phyloP scores from a whole-genome alignment of 2,113 vertebrate species.

The Ameiurus melas region DNA sequence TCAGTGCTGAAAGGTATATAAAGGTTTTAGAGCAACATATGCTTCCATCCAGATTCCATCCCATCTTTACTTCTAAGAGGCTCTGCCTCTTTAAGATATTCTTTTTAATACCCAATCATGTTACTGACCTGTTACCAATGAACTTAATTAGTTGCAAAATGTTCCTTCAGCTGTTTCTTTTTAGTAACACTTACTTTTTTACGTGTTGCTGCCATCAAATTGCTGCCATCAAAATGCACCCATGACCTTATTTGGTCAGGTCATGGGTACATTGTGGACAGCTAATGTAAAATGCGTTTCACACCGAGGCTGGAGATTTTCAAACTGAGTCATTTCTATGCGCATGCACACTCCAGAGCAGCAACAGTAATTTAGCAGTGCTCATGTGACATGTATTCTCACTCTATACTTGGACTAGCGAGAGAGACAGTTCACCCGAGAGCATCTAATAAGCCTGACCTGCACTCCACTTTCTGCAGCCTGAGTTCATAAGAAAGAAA shows the following conservation, averaged over 20 bases:
- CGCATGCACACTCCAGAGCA: neutral
- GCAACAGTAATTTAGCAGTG: neutral
- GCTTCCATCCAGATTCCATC: too few species aligned
- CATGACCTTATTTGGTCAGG: neutral
- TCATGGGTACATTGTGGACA: neutral
- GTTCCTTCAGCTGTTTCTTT: too few species aligned
- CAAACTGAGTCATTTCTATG: neutral
- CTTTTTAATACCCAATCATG: too few species aligned
- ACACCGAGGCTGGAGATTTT: neutral
- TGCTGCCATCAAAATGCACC: too few species aligned
- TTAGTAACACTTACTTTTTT: too few species aligned
- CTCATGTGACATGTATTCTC: neutral
- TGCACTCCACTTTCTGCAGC: conserved; percentile 7
- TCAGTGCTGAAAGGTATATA: too few species aligned
- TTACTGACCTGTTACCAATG: too few species aligned
- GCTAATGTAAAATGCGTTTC: neutral
- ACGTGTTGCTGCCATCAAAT: too few species aligned
- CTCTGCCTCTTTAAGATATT: too few species aligned
- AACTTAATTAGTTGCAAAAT: too few species aligned
- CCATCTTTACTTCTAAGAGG: too few species aligned
- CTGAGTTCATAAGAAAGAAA: neutral
- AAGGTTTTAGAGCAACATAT: too few species aligned
- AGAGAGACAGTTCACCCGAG: conserved; percentile 37
- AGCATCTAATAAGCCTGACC: conserved; percentile 16
- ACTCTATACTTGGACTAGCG: conserved; percentile 10